Conservation (phyloP, 2,888 invertebrate genomes). For the Rhagonycha lutea region DNA sequence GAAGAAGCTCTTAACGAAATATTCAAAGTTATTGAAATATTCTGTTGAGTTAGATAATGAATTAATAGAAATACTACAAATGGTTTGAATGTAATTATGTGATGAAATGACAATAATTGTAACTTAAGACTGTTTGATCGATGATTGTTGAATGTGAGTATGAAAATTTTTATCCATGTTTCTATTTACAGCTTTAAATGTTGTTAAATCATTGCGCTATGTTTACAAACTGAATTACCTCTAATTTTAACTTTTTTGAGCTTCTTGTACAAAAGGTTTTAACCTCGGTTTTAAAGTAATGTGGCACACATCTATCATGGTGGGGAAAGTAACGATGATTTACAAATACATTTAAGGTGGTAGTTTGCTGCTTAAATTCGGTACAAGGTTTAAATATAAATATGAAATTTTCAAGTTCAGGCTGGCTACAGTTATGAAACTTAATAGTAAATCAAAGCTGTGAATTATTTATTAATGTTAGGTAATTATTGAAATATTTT, state of each 20-base stretch:
- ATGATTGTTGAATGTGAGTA: neutral
- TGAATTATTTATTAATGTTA: too few relatives aligned
- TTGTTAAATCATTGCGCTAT: neutral
- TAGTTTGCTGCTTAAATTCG: neutral
- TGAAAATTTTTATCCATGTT: neutral
- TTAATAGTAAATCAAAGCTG: too few relatives aligned
- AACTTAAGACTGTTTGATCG: neutral
- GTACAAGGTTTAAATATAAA: too few relatives aligned
- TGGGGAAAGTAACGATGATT: neutral
- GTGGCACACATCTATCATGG: neutral
- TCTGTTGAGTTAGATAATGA: constrained; percentile 61
- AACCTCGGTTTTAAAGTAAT: too few relatives aligned
- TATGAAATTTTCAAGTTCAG: too few relatives aligned
- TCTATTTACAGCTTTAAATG: neutral
- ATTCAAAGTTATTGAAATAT: constrained; percentile 74
- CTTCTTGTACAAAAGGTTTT: neutral
- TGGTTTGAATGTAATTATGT: neutral
- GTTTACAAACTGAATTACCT: neutral
- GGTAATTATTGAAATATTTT: too few relatives aligned
- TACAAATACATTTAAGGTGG: neutral
- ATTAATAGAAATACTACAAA: constrained; percentile 56
- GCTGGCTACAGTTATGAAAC: too few relatives aligned
- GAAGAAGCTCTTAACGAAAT: constrained; percentile 74
- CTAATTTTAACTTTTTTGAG: neutral
- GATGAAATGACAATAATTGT: constrained; percentile 24